Evolutionary conservation across 2,113 vertebrate genomes (phyloP).

Genomic region (Strix uralensis): DNA sequence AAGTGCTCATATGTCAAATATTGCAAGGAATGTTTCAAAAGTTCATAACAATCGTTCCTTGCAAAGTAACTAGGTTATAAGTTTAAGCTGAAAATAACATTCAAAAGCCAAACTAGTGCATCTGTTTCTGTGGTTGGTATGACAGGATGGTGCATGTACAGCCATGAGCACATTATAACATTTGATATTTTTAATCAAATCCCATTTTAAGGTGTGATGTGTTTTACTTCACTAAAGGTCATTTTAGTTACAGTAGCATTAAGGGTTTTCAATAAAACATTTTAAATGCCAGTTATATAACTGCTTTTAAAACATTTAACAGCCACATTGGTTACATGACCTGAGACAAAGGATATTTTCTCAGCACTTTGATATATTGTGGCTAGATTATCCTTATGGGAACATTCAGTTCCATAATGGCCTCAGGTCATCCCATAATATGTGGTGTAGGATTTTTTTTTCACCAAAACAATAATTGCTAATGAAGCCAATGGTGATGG

Average conservation of each 20-base stretch:
- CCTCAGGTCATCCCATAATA: conserved; percentile 51
- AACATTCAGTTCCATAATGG: conserved; percentile 29
- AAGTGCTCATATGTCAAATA: not conserved
- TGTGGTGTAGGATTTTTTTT: conserved; percentile 2
- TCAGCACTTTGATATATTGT: conserved; percentile 58
- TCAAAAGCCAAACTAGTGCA: not conserved
- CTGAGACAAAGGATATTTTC: conserved; percentile 71
- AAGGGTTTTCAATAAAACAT: conserved; percentile 71
- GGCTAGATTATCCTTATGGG: conserved; percentile 61
- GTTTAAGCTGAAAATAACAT: not conserved
- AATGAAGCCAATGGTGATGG: conserved; percentile 54
- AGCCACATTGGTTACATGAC: conserved; percentile 57
- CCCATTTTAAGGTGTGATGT: conserved; percentile 53
- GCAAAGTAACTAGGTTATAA: not conserved
- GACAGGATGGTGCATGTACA: not conserved
- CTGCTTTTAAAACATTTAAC: conserved; percentile 73
- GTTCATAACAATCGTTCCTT: not conserved
- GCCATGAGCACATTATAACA: not conserved
- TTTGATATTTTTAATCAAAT: conserved; percentile 64
- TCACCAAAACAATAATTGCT: conserved; percentile 59
- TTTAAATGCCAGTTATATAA: conserved; percentile 71
- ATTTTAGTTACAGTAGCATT: conserved; percentile 64
- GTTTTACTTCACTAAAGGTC: conserved; percentile 55
- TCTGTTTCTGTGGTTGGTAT: not conserved
- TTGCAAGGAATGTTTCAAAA: not conserved